phyloP scores from a whole-genome alignment of 1,140 invertebrate species.

The Caligus rogercresseyi region DNA sequence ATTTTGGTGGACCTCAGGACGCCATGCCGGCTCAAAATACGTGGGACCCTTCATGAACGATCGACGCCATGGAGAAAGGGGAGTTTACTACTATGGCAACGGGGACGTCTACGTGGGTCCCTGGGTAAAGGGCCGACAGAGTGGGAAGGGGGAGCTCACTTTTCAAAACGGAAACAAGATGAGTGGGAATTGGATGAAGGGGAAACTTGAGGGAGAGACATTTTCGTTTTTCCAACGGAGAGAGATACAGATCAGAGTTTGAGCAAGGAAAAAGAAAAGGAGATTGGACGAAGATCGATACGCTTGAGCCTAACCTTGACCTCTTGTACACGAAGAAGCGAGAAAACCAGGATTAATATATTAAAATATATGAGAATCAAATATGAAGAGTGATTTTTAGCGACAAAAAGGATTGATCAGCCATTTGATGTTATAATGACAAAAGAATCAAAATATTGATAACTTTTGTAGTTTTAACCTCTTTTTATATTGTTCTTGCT shows the following conservation, averaged over 20 bases:
- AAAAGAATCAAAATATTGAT: too few species aligned
- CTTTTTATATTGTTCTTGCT: too few species aligned
- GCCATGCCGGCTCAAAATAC: constrained; percentile 7
- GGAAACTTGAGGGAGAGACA: background rate
- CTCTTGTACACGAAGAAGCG: too few species aligned
- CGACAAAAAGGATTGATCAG: too few species aligned
- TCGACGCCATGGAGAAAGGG: constrained; percentile 1
- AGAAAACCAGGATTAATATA: too few species aligned
- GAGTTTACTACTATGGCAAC: background rate
- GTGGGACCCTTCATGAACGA: constrained; percentile 7
- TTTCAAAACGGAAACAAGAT: constrained; percentile 9
- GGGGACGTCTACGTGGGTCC: background rate
- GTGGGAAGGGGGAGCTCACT: background rate
- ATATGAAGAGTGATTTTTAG: too few species aligned
- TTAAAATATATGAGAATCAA: too few species aligned
- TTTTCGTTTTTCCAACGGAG: constrained; percentile 15
- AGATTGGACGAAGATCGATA: constrained; percentile 10
- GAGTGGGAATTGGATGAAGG: constrained; percentile 3
- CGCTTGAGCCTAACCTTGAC: too few species aligned
- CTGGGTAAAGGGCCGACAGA: constrained; percentile 9
- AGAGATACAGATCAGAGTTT: background rate
- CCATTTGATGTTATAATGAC: too few species aligned
- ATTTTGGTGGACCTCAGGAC: constrained; percentile 16
- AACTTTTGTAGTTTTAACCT: too few species aligned
- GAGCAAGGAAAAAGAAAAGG: background rate